phyloP scores from a whole-genome alignment of 2,797 vertebrate genomes.

The Eurystomus glaucurus region DNA sequence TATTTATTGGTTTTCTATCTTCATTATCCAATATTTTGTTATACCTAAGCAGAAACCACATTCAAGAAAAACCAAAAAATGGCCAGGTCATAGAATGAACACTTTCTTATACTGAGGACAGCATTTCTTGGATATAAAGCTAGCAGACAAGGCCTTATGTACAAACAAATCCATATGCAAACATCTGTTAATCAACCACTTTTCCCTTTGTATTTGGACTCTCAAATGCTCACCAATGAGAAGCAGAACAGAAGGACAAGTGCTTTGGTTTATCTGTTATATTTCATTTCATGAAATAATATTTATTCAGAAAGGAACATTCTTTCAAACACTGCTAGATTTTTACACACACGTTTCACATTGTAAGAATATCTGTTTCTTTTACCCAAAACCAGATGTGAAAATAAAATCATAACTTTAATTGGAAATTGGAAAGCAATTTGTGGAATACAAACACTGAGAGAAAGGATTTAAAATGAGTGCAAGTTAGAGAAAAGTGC shows the following conservation, averaged over 20 bases:
- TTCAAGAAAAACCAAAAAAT: slow-evolving; percentile 12
- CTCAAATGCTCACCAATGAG: not conserved
- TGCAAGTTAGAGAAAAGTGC: not conserved
- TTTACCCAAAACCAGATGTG: not conserved
- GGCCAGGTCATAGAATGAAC: not conserved
- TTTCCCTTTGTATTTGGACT: not conserved
- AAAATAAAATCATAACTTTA: slow-evolving; percentile 18
- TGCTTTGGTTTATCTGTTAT: not conserved
- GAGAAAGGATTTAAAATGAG: not conserved
- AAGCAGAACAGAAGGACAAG: slow-evolving; percentile 16
- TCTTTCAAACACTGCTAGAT: not conserved
- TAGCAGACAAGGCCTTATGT: not conserved
- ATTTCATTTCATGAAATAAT: slow-evolving; percentile 28
- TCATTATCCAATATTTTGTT: slow-evolving; percentile 76
- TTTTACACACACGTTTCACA: not conserved
- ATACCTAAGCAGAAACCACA: slow-evolving; percentile 73
- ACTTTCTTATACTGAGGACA: not conserved
- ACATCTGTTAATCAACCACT: not conserved
- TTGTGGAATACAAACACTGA: slow-evolving; percentile 14
- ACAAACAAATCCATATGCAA: not conserved
- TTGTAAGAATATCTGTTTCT: slow-evolving; percentile 31
- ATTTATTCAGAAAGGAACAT: slow-evolving; percentile 37
- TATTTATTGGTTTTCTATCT: slow-evolving; percentile 78
- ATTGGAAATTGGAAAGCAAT: not conserved
- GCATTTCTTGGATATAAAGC: not conserved